Evolutionary conservation across 23 tunicate species (phyloP).

Genomic region (Halocynthia aurantium): DNA sequence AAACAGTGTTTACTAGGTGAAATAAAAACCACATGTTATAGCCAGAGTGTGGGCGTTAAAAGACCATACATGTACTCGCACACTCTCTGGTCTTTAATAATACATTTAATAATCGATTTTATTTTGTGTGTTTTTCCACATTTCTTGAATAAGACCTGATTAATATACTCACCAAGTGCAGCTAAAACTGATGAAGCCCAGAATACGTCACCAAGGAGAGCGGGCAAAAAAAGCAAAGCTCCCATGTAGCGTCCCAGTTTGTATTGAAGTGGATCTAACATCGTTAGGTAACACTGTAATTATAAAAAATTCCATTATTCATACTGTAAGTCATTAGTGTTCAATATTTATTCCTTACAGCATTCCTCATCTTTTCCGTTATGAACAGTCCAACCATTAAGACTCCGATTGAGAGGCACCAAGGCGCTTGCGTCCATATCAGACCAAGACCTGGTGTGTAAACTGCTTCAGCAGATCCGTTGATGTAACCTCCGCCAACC

Average conservation of each 20-base stretch:
- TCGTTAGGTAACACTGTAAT: conserved; percentile 58
- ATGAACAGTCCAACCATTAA: neutral
- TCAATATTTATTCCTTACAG: neutral
- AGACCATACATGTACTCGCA: too few relatives aligned
- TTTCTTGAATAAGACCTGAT: too few relatives aligned
- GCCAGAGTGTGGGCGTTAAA: neutral
- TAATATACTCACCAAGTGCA: conserved; percentile 38
- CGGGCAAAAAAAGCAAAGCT: conserved; percentile 52
- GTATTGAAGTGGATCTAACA: conserved; percentile 76
- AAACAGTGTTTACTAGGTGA: too few relatives aligned
- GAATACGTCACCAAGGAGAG: conserved; percentile 61
- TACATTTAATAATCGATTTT: too few relatives aligned
- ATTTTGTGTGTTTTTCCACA: too few relatives aligned
- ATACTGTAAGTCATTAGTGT: too few relatives aligned
- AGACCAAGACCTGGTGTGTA: conserved; percentile 30
- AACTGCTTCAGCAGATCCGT: conserved; percentile 27
- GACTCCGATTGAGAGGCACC: conserved; percentile 15
- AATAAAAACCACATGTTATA: neutral
- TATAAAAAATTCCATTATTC: neutral
- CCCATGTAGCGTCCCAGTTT: conserved; percentile 68
- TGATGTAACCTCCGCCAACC: conserved; percentile 38
- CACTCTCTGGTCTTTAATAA: too few relatives aligned
- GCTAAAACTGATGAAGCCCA: conserved; percentile 63
- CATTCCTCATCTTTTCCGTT: conserved; percentile 36
- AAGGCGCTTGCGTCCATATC: conserved; percentile 36